These are phyloP conservation scores for Heliconius charithonia DNA, from an alignment of 2,888 invertebrate species.

Conservation along the genomic window DNA sequence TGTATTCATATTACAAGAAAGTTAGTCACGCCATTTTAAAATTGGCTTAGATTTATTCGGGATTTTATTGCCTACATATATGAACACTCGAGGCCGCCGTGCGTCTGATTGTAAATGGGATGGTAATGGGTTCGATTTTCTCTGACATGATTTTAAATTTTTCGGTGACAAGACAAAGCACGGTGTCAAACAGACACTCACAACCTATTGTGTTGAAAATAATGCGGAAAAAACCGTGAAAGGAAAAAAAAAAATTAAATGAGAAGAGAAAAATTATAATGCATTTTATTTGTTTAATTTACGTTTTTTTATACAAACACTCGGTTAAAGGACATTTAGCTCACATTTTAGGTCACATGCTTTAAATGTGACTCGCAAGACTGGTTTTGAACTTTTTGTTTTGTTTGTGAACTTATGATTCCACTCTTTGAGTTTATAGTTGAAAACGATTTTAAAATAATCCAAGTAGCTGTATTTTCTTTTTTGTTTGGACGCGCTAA, in stretches of 20 bases:
- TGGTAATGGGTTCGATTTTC: too few relatives aligned
- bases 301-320: neutral
- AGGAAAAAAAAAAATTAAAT: too few relatives aligned
- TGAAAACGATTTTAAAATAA: neutral
- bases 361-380: constrained; percentile 14
- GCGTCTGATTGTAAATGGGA: too few relatives aligned
- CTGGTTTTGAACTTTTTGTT: constrained; percentile 15
- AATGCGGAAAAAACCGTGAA: too few relatives aligned
- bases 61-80: neutral
- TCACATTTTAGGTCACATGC: constrained; percentile 15
- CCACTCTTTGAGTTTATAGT: neutral
- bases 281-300: neutral
- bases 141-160: too few relatives aligned
- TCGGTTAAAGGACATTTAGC: constrained; percentile 2
- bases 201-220: too few relatives aligned
- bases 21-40: constrained; percentile 11
- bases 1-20: constrained; percentile 18
- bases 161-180: too few relatives aligned
- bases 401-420: neutral
- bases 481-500: too few relatives aligned
- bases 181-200: too few relatives aligned
- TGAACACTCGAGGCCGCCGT: too few relatives aligned
- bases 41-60: neutral
- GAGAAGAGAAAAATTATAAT: too few relatives aligned
- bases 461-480: neutral